These are phyloP conservation scores for Sylvia atricapilla DNA, from an alignment of 2,113 vertebrate genomes.

Conservation along the genomic window DNA sequence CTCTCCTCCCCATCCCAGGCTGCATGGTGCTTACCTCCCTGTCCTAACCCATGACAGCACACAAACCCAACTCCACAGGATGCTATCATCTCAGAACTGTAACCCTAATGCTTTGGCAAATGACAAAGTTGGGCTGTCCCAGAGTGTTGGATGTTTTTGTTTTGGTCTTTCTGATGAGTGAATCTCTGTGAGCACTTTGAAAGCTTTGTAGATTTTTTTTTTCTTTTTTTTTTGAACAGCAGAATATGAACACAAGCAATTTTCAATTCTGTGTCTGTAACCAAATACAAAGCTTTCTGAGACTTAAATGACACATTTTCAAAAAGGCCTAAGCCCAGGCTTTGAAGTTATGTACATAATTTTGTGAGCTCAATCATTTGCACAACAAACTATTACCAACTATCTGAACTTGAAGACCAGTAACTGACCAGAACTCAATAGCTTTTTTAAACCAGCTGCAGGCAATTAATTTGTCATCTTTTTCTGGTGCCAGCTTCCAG, in stretches of 20 bases:
- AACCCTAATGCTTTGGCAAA: neutral
- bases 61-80: neutral
- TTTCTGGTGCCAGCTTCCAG: constrained; percentile 2
- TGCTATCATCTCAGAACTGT: neutral
- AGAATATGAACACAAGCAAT: constrained; percentile 22
- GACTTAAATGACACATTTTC: constrained; percentile 46
- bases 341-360: constrained; percentile 49
- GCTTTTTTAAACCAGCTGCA: constrained; percentile 43
- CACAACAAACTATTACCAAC: constrained; percentile 60
- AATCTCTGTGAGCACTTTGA: neutral
- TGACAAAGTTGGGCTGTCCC: neutral
- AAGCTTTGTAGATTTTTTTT: neutral
- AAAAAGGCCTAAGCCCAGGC: neutral
- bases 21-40: fast-evolving
- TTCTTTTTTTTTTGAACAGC: neutral
- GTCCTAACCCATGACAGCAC: neutral
- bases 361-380: constrained; percentile 21
- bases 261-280: constrained; percentile 36
- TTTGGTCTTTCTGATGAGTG: neutral
- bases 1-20: neutral
- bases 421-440: constrained; percentile 45
- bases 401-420: constrained; percentile 61
- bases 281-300: constrained; percentile 47
- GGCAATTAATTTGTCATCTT: constrained; percentile 57
- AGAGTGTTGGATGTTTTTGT: neutral